These are phyloP conservation scores for Drosophila hamatofila DNA, from an alignment of 2,888 invertebrate genomes.

Conservation along the genomic window DNA sequence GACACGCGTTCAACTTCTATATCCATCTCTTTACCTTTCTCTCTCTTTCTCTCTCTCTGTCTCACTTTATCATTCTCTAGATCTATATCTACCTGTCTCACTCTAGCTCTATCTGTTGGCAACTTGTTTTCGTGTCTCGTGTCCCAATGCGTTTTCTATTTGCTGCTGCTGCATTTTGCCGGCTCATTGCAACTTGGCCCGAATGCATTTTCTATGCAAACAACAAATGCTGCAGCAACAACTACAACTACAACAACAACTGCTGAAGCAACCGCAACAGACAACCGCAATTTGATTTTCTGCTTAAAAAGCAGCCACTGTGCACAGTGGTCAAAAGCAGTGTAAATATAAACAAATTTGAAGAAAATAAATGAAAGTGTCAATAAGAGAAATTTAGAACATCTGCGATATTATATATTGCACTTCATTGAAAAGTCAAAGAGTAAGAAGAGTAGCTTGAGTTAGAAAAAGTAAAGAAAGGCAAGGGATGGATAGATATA, in stretches of 20 bases:
- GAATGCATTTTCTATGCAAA: constrained; percentile 77
- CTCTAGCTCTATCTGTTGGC: constrained; percentile 24
- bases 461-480: neutral
- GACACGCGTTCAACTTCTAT: constrained; percentile 2
- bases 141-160: constrained; percentile 51
- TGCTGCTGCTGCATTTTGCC: constrained; percentile 76
- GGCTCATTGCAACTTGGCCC: constrained; percentile 78
- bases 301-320: constrained; percentile 37
- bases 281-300: constrained; percentile 52
- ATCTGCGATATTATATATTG: neutral
- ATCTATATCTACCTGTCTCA: neutral
- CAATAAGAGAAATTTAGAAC: neutral
- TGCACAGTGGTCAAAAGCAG: constrained; percentile 39
- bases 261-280: constrained; percentile 34
- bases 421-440: neutral
- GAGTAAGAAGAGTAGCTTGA: too few relatives aligned
- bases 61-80: neutral
- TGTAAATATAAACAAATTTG: neutral
- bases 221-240: constrained; percentile 36
- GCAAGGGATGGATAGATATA: neutral
- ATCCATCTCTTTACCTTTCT: neutral
- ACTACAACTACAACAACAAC: constrained; percentile 19
- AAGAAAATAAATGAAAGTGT: neutral
- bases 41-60: neutral
- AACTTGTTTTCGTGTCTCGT: constrained; percentile 58